phyloP scores from a whole-genome alignment of 1,140 invertebrate genomes.

The Danaus plexippus region DNA sequence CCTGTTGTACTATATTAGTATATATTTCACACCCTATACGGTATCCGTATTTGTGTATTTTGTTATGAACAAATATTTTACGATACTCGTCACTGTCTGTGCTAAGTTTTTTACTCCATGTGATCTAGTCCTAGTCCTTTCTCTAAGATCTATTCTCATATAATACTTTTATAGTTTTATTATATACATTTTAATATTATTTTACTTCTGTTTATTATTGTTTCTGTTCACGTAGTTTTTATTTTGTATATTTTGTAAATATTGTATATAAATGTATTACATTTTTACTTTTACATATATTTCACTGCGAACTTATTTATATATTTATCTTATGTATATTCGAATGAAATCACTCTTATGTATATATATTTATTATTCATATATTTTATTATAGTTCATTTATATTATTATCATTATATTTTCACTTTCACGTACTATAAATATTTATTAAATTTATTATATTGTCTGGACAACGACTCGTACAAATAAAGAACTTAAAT shows the following conservation, averaged over 20 bases:
- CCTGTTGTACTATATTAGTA: conserved; percentile 64
- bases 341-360: no score
- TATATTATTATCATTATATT: no score
- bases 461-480: no score
- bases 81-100: conserved; percentile 23
- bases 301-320: no score
- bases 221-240: conserved; percentile 16
- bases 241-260: conserved; percentile 33
- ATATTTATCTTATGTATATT: no score
- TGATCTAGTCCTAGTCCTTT: conserved; percentile 47
- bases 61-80: conserved; percentile 43
- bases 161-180: conserved; percentile 17
- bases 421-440: no score
- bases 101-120: conserved; percentile 24
- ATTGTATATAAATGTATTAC: conserved; percentile 23
- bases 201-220: conserved; percentile 13
- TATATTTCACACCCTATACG: conserved; percentile 58
- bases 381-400: no score
- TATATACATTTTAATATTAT: conserved; percentile 13
- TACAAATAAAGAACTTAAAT: no score
- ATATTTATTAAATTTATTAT: no score
- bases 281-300: conserved; percentile 6
- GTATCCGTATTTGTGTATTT: conserved; percentile 69
- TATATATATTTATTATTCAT: no score
- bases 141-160: conserved; percentile 34